Percentiles rank a stretch among this genome's conserved stretches.
Evolutionary conservation across 1,140 invertebrate genomes (phyloP).

Genomic region (Polyergus mexicanus): DNA sequence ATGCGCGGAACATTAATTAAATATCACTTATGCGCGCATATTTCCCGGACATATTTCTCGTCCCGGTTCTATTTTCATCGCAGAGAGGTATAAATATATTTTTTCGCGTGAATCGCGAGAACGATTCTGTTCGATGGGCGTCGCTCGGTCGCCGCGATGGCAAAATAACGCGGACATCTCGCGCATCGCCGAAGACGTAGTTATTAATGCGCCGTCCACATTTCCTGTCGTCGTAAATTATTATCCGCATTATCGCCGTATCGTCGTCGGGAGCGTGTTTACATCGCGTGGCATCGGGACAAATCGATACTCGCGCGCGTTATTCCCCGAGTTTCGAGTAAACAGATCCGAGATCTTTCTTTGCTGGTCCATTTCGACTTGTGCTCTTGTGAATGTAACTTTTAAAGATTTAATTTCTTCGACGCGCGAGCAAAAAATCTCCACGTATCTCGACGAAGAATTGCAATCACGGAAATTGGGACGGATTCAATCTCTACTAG

Average conservation of each 20-base stretch:
- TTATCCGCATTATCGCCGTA: slow-evolving; percentile 23
- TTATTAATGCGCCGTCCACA: slow-evolving; percentile 49
- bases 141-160: slow-evolving; percentile 9
- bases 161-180: slow-evolving; percentile 47
- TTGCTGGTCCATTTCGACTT: background rate
- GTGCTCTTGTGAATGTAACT: background rate
- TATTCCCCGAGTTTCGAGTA: slow-evolving; percentile 18
- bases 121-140: slow-evolving; percentile 25
- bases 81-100: background rate
- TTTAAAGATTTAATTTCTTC: background rate
- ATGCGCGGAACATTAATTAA: slow-evolving; percentile 43
- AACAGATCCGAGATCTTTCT: slow-evolving; percentile 55
- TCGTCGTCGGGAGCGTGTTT: slow-evolving; percentile 49
- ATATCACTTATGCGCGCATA: slow-evolving; percentile 38
- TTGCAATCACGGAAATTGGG: slow-evolving; percentile 14
- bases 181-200: slow-evolving; percentile 18
- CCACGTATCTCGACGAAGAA: background rate
- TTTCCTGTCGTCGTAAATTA: slow-evolving; percentile 54
- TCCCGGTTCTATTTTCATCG: slow-evolving; percentile 24
- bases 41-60: slow-evolving; percentile 3
- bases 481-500: background rate
- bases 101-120: background rate
- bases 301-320: slow-evolving; percentile 60
- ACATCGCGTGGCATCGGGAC: slow-evolving; percentile 53
- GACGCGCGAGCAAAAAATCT: background rate